phyloP scores from a whole-genome alignment of 2,113 vertebrate genomes.

The Syngnathus scovelli region DNA sequence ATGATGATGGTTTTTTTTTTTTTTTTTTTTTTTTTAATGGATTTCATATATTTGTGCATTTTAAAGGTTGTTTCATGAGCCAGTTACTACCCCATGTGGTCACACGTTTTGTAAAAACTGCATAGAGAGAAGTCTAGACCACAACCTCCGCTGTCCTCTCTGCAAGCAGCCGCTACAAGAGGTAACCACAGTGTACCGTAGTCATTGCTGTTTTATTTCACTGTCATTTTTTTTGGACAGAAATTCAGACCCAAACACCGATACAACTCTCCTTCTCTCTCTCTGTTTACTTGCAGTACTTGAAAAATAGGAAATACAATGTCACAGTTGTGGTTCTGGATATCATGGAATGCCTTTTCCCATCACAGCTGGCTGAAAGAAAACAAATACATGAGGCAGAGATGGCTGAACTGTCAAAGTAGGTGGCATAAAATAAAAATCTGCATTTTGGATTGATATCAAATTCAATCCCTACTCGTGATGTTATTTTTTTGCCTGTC shows the following conservation, averaged over 20 bases:
- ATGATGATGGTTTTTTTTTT: neutral
- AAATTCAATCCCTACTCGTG: neutral
- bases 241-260: no score
- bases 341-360: slow-evolving; percentile 74
- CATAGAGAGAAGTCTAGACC: slow-evolving; percentile 85
- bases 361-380: slow-evolving; percentile 75
- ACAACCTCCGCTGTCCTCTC: slow-evolving; percentile 84
- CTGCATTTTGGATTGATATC: neutral
- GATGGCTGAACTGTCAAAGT: slow-evolving; percentile 88
- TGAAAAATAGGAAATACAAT: slow-evolving; percentile 81
- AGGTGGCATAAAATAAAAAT: slow-evolving; percentile 25
- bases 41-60: slow-evolving; percentile 1
- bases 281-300: slow-evolving; percentile 66
- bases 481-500: neutral
- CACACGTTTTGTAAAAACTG: slow-evolving; percentile 91
- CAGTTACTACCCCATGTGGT: slow-evolving; percentile 85
- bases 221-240: neutral
- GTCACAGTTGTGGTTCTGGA: slow-evolving; percentile 75
- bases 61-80: slow-evolving; percentile 80
- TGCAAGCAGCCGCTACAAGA: slow-evolving; percentile 89
- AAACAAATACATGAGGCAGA: slow-evolving; percentile 75
- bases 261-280: neutral
- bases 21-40: neutral
- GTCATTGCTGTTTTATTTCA: neutral
- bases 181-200: slow-evolving; percentile 51